Base-by-base conservation (phyloP, 2,888 invertebrate genomes). In the Chirona hameri region DNA sequence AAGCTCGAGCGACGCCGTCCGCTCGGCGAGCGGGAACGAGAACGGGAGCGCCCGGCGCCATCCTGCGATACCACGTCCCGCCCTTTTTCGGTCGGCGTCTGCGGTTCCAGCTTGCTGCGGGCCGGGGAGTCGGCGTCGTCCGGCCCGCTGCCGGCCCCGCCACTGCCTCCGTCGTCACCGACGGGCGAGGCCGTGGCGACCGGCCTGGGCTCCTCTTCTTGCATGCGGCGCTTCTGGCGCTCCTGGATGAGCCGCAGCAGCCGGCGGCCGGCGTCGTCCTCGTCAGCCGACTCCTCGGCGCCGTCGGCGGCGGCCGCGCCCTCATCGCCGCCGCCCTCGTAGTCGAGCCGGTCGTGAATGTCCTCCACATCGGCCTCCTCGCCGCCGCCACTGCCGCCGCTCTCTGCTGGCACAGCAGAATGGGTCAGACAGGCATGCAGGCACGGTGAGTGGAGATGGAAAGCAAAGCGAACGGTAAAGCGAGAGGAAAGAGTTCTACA, bases 231-330 rank as follows among this genome's bases (percentile, higher is more conserved):
- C 46, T 24, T 39, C 76, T 76, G 76, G 0, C 76, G 76, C 46
- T 76, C 76, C 76, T 76, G 76, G 46, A 76, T 76, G 39, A 76
- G 76, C 39, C 46, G 76, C 39, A 76, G 76, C 76, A 76, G 76
- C 24, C 76, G 21, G 39, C 76, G 76, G 46, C 76, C 76, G 24
- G 39, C 91, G 84, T 92, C 92, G 81, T 89, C 88, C 85, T 90
- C 90, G 86, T 88, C 89, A 86, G 90, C 91, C 86, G 91, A 92
- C 81, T 90, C 90, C 84, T 92, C 92, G 80, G 90, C 89, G 81
- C 90, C 89, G 84, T 90, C 90, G 85, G 89, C 88, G 83, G 90
- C 52, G 31, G n/a, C 69, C 15, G 48, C 76, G 79, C 72, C 82
- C 27, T 83, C 81, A 21, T 81, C 76, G 27, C 81, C 82, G 65